Base-by-base conservation (phyloP, 92 coral and sea anemone species). In the Micromussa lordhowensis region DNA sequence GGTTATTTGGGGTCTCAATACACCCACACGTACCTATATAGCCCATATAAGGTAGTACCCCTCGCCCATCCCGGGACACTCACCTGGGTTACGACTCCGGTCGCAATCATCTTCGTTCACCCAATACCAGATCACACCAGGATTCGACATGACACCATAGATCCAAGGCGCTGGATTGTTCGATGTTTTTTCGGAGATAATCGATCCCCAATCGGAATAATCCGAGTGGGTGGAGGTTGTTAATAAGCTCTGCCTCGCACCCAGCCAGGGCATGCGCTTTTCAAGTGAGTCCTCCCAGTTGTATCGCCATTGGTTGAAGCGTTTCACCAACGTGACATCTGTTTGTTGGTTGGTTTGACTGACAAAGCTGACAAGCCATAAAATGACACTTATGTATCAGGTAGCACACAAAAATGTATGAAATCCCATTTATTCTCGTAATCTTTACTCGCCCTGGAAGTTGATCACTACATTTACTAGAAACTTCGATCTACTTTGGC, bases 121-220 rank as follows among this genome's bases (percentile, higher is more conserved):
- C 96, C 96, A 93, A 87, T 93, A 93, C 96, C 96, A 93, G n/a
- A 93, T 93, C 40, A 79, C 75, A 1, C 92, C 96, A 44, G 96
- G 96, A 71, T 85, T 86, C 22, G 87, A 44, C 96, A 93, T 93
- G 24, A 5, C 57, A 61, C 51, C 28, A 61, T 64, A 68, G n/a
- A 91, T 93, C 96, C 96, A 93, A 19, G 92, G 92, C 10, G 96
- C 96, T 8, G 96, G 96, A 53, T 82, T 88, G 34, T 85, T 85
- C 55, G 30, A 34, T 3, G 22, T 69, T 73, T 75, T 29, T 28
- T 84, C 92, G 38, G 87, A 71, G 61, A 93, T 88, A 61, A 93
- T 78, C 32, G 96, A 72, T 29, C 96, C 96, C 87, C 91, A 91
- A 21, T 91, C 90, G 54, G 77, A 80, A 72, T 84, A 87, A 34